A percentile compares a stretch with the other conserved stretches of the same genome.
phyloP scores from a whole-genome alignment of 1,140 invertebrate genomes.

The Zaprionus gabonicus region DNA sequence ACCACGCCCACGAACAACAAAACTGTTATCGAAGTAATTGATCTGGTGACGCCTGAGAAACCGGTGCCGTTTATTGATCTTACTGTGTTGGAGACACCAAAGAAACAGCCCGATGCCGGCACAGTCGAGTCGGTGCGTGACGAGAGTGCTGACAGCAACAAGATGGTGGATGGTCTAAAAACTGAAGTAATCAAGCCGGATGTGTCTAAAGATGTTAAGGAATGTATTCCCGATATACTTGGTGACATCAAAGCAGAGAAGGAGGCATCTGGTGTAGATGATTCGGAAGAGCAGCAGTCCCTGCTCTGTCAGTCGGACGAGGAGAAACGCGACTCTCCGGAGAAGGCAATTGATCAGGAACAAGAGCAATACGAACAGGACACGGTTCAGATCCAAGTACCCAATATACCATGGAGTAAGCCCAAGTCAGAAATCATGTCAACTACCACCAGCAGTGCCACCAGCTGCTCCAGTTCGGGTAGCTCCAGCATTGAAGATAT shows the following conservation, averaged over 20 bases:
- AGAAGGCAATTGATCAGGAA: conserved; percentile 85
- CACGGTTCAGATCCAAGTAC: conserved; percentile 85
- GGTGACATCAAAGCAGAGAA: conserved; percentile 68
- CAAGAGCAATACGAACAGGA: conserved; percentile 86
- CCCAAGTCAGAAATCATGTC: conserved; percentile 70
- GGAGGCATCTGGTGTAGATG: conserved; percentile 37
- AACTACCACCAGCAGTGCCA: conserved; percentile 66
- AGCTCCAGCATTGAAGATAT: conserved; percentile 83
- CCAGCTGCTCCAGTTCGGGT: conserved; percentile 72
- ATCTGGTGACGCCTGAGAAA: conserved; percentile 79
- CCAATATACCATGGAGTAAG: conserved; percentile 88
- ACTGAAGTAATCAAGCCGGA: conserved; percentile 62
- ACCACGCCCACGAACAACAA: conserved; percentile 73
- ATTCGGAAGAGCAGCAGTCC: conserved; percentile 63
- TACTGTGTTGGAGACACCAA: conserved; percentile 60
- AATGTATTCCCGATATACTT: conserved; percentile 77
- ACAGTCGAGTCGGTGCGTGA: conserved; percentile 28
- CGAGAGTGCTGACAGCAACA: conserved; percentile 61
- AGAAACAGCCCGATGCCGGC: conserved; percentile 48
- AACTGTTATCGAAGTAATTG: conserved; percentile 75
- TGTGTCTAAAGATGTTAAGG: conserved; percentile 78
- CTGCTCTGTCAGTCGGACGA: conserved; percentile 64
- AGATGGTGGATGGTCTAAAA: conserved; percentile 67
- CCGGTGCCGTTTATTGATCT: conserved; percentile 74
- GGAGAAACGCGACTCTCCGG: conserved; percentile 84